These are phyloP conservation scores for Geothlypis trichas DNA, from an alignment of 2,113 vertebrate genomes.

Conservation along the genomic window DNA sequence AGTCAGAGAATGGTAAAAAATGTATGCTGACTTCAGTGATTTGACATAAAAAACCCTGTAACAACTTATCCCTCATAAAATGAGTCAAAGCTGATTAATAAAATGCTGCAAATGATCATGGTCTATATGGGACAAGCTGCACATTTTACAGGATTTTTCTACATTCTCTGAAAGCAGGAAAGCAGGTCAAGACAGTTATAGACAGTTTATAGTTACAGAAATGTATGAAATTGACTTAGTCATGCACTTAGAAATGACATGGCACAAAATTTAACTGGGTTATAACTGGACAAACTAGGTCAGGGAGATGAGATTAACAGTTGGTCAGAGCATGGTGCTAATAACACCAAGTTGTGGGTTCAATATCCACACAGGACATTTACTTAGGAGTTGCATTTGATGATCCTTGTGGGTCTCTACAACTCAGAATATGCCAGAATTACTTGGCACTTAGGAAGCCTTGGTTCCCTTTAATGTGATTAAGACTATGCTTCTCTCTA, in stretches of 20 bases:
- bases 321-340: not conserved
- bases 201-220: not conserved
- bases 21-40: constrained; percentile 20
- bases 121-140: not conserved
- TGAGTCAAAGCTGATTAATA: constrained; percentile 3
- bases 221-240: not conserved
- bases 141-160: not conserved
- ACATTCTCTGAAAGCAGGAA: not conserved
- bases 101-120: constrained; percentile 24
- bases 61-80: constrained; percentile 1
- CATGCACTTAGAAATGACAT: not conserved
- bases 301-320: not conserved
- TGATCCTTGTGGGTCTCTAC: not conserved
- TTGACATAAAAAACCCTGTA: constrained; percentile 1
- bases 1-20: constrained; percentile 46
- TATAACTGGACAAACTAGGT: not conserved
- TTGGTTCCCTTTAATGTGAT: not conserved
- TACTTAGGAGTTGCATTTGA: not conserved
- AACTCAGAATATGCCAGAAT: not conserved
- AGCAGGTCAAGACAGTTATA: not conserved
- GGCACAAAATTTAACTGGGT: not conserved
- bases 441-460: not conserved
- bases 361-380: not conserved
- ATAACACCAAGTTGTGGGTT: not conserved
- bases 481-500: not conserved